A percentile compares a stretch with the other conserved stretches of the same genome.
Evolutionary conservation across 2,797 vertebrate species (phyloP).

Genomic region (Pampus argenteus): DNA sequence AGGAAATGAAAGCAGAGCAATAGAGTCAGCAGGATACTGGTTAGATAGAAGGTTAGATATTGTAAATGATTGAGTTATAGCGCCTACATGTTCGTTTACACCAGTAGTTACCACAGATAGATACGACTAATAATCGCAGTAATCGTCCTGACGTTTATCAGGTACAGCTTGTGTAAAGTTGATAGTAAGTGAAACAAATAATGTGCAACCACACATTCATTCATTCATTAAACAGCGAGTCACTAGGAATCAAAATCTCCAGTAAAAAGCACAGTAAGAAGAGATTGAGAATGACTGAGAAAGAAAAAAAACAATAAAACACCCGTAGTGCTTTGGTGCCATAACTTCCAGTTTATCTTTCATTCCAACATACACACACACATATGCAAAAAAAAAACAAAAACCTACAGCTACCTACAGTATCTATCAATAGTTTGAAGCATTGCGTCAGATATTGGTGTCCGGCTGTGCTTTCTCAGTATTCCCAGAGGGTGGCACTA

Average conservation of each 20-base stretch:
- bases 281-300: constrained; percentile 25
- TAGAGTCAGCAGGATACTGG: constrained; percentile 34
- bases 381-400: constrained; percentile 35
- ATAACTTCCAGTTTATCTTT: constrained; percentile 51
- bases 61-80: constrained; percentile 35
- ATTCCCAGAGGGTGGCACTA: constrained; percentile 95
- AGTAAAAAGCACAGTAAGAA: constrained; percentile 58
- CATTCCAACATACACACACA: constrained; percentile 22
- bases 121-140: constrained; percentile 22
- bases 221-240: constrained; percentile 39
- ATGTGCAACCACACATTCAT: constrained; percentile 28
- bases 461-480: constrained; percentile 79
- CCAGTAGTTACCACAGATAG: constrained; percentile 62
- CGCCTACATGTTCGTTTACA: constrained; percentile 40
- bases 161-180: constrained; percentile 41
- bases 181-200: constrained; percentile 35
- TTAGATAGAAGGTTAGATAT: constrained; percentile 53
- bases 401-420: constrained; percentile 50
- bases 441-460: constrained; percentile 18
- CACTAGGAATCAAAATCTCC: constrained; percentile 26
- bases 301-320: constrained; percentile 39
- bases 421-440: constrained; percentile 59
- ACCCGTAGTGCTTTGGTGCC: constrained; percentile 48
- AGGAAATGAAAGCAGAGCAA: constrained; percentile 38
- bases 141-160: constrained; percentile 9